Conservation (phyloP, 2,888 invertebrate genomes). For the Fragum fragum region DNA sequence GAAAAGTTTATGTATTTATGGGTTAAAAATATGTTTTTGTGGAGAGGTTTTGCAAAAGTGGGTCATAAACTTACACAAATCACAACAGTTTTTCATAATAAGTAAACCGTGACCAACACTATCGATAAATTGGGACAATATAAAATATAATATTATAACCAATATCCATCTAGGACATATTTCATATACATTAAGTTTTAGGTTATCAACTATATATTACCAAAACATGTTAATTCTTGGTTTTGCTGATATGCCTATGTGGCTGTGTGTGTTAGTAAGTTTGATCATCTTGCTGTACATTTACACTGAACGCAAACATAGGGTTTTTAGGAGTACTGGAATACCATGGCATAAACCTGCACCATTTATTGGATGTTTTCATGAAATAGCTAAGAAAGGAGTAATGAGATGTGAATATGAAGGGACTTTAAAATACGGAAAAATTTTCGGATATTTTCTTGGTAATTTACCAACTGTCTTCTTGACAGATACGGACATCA, state of each 20-base stretch:
- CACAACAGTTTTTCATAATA: no score
- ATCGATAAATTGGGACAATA: no score
- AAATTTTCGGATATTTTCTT: conserved; percentile 59
- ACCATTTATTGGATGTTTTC: conserved; percentile 58
- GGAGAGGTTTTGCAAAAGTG: no score
- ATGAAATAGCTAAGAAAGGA: conserved; percentile 49
- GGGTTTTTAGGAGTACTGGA: conserved; percentile 52
- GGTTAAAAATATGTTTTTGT: no score
- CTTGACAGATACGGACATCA: conserved; percentile 66
- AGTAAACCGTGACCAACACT: no score
- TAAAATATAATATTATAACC: no score
- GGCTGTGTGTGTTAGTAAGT: conserved; percentile 38
- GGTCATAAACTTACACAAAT: no score
- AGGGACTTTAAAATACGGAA: conserved; percentile 59
- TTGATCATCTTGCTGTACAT: conserved; percentile 40
- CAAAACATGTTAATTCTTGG: conserved; percentile 54
- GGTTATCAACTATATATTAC: background rate
- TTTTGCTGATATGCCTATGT: conserved; percentile 46
- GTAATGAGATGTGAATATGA: conserved; percentile 59
- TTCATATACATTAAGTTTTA: background rate
- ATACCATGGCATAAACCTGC: conserved; percentile 59
- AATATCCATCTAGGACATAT: background rate
- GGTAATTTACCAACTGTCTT: conserved; percentile 62
- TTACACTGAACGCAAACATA: conserved; percentile 65
- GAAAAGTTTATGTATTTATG: no score